These are phyloP conservation scores for Oxyura jamaicensis DNA, from an alignment of 2,113 vertebrate genomes.

Conservation along the genomic window DNA sequence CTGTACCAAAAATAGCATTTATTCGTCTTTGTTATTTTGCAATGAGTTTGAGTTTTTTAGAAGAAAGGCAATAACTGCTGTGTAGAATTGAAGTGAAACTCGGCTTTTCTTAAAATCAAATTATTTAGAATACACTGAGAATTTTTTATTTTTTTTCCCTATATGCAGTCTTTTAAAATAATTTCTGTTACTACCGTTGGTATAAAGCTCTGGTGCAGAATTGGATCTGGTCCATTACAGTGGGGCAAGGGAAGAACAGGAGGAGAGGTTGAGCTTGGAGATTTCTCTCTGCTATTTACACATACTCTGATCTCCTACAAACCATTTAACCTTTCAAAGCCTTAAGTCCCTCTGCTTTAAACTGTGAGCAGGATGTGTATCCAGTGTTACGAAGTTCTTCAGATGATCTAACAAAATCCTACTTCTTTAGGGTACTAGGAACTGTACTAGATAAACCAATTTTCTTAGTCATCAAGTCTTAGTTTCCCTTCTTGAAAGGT, in stretches of 20 bases:
- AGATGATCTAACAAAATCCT: background rate
- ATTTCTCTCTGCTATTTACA: slow-evolving; percentile 38
- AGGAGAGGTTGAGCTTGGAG: background rate
- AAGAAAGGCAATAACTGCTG: background rate
- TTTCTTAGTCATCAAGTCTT: background rate
- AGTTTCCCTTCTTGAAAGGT: background rate
- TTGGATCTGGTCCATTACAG: background rate
- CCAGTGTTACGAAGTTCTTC: background rate
- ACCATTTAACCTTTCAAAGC: slow-evolving; percentile 1
- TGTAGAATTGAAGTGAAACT: background rate
- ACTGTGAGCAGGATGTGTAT: background rate
- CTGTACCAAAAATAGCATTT: background rate
- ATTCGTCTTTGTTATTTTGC: slow-evolving; percentile 4
- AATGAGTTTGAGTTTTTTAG: background rate
- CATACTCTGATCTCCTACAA: background rate
- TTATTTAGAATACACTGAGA: background rate
- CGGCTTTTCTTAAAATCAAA: background rate
- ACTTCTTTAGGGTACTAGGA: background rate
- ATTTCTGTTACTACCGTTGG: background rate
- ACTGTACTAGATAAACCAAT: background rate
- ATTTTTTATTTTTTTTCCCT: background rate
- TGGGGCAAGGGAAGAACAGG: background rate
- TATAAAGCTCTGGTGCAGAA: background rate
- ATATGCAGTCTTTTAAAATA: background rate
- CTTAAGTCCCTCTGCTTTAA: background rate